Evolutionary conservation across 2,888 invertebrate genomes (phyloP).

Genomic region (Miltochrista miniata): DNA sequence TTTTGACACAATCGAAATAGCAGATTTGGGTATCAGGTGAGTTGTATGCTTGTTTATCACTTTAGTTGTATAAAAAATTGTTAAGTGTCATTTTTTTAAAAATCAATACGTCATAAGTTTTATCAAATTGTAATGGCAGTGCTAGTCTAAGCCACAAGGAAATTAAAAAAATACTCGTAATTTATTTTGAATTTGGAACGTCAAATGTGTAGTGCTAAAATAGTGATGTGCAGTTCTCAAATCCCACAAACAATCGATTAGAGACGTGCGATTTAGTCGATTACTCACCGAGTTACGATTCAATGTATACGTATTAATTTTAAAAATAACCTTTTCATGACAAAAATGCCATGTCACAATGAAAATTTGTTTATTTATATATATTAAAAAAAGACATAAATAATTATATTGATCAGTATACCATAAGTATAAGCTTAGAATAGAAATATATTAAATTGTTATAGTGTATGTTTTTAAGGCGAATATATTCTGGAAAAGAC

Average conservation of each 20-base stretch:
- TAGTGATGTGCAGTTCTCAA: constrained; percentile 29
- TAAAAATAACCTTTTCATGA: constrained; percentile 40
- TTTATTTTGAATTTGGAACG: background rate
- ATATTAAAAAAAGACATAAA: constrained; percentile 51
- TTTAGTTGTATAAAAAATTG: too few species aligned
- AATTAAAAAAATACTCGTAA: background rate
- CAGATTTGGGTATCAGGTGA: too few species aligned
- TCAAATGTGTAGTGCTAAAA: constrained; percentile 1
- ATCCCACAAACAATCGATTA: constrained; percentile 15
- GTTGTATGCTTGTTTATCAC: too few species aligned
- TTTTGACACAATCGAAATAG: too few species aligned
- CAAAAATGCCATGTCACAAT: constrained; percentile 45
- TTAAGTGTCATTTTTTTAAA: too few species aligned
- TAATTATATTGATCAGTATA: constrained; percentile 63
- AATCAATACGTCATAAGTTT: too few species aligned
- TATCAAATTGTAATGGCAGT: too few species aligned
- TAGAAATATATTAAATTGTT: constrained; percentile 17
- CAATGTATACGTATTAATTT: constrained; percentile 49
- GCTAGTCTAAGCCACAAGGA: too few species aligned
- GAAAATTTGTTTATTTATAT: constrained; percentile 40
- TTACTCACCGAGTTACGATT: constrained; percentile 36
- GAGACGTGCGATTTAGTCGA: constrained; percentile 30
- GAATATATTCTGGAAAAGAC: too few species aligned
- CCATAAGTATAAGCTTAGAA: constrained; percentile 51
- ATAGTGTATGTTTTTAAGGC: constrained; percentile 16